Evolutionary conservation across 2,113 vertebrate species (phyloP).

Genomic region (Alces alces): DNA sequence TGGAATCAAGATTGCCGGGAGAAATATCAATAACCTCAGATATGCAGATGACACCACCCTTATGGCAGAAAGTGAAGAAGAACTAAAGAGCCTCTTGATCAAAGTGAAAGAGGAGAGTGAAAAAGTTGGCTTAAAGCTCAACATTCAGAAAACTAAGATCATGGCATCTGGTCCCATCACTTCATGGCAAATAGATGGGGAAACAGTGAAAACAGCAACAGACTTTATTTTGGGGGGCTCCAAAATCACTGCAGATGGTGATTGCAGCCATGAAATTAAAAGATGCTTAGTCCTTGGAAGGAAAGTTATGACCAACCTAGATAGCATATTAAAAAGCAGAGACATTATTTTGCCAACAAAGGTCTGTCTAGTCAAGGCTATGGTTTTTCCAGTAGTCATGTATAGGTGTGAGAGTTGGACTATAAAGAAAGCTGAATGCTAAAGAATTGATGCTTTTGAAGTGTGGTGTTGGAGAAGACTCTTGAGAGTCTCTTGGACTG

Average conservation of each 20-base stretch:
- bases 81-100: not conserved
- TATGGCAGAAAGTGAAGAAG: not conserved
- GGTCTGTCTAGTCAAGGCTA: fast-evolving
- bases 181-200: not conserved
- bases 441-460: not conserved
- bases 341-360: not conserved
- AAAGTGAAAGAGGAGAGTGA: not conserved
- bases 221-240: fast-evolving
- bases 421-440: not conserved
- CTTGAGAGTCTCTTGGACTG: not conserved
- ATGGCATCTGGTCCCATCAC: not conserved
- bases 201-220: not conserved
- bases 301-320: not conserved
- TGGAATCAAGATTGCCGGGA: not conserved
- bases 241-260: not conserved
- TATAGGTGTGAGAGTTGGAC: not conserved
- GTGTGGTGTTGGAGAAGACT: not conserved
- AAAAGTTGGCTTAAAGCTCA: not conserved
- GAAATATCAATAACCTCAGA: not conserved
- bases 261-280: not conserved
- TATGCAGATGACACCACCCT: not conserved
- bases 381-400: not conserved
- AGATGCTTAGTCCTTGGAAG: not conserved
- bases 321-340: not conserved
- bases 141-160: not conserved